These are phyloP conservation scores for Holothuria leucospilota DNA, from an alignment of 53 echinoderm and acorn worm species.

Conservation along the genomic window DNA sequence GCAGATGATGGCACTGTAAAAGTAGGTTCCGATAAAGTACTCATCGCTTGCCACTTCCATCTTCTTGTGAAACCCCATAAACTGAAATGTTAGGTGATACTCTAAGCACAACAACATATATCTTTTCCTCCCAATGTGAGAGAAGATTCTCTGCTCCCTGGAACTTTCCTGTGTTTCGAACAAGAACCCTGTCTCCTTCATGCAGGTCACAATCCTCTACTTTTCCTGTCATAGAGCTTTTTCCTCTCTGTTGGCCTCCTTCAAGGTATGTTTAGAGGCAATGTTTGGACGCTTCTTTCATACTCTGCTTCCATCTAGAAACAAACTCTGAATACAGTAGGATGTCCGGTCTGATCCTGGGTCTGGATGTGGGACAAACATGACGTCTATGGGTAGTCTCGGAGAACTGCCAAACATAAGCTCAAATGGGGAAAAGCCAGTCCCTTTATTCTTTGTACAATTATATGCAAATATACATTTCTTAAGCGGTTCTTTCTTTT, in stretches of 20 bases:
- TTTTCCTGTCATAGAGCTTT: slow-evolving; percentile 42
- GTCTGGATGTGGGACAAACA: slow-evolving; percentile 30
- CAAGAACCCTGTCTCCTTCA: slow-evolving; percentile 57
- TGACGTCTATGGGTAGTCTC: slow-evolving; percentile 57
- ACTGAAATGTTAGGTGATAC: slow-evolving; percentile 35
- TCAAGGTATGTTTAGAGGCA: not conserved
- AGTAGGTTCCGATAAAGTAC: not conserved
- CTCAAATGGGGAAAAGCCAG: slow-evolving; percentile 57
- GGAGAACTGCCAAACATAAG: slow-evolving; percentile 56
- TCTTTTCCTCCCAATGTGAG: slow-evolving; percentile 57
- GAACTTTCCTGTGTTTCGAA: slow-evolving; percentile 41
- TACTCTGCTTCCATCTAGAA: slow-evolving; percentile 35
- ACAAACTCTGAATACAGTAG: slow-evolving; percentile 41
- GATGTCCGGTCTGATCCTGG: not conserved
- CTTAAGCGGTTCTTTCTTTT: slow-evolving; percentile 50
- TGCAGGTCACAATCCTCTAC: not conserved
- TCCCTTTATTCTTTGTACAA: slow-evolving; percentile 45
- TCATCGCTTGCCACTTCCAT: slow-evolving; percentile 39
- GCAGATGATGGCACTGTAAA: not conserved
- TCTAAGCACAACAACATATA: slow-evolving; percentile 30
- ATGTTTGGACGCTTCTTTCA: slow-evolving; percentile 49
- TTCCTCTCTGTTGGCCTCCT: not conserved
- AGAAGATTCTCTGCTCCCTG: slow-evolving; percentile 57
- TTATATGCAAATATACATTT: slow-evolving; percentile 69
- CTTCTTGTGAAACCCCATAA: slow-evolving; percentile 49